These are phyloP conservation scores for Prionchulus punctatus DNA, from an alignment of 2,888 invertebrate genomes.

Conservation along the genomic window DNA sequence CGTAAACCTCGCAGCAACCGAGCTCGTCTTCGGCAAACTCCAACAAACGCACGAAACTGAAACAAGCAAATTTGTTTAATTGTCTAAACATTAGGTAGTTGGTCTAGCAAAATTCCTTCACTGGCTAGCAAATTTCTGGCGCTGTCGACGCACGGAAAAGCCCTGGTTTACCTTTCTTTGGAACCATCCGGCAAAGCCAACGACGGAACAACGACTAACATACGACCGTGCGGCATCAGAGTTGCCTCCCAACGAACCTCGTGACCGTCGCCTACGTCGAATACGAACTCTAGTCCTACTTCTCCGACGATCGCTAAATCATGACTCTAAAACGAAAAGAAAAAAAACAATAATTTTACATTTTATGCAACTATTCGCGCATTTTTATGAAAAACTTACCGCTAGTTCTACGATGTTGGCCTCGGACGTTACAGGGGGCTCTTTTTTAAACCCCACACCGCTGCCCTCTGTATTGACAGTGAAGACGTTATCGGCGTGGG, in stretches of 20 bases:
- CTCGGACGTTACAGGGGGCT: constrained; percentile 48
- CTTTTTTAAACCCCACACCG: constrained; percentile 53
- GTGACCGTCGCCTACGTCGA: constrained; percentile 55
- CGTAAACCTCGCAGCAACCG: constrained; percentile 58
- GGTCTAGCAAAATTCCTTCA: background rate
- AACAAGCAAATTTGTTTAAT: constrained; percentile 12
- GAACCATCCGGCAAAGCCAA: constrained; percentile 73
- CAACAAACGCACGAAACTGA: constrained; percentile 63
- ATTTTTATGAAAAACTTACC: background rate
- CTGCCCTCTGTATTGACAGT: constrained; percentile 48
- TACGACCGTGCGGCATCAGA: constrained; percentile 47
- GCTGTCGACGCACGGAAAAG: too few species aligned
- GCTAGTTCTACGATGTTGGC: constrained; percentile 16
- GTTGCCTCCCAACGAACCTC: constrained; percentile 70
- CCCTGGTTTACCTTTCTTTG: constrained; percentile 65
- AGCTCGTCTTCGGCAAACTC: constrained; percentile 90
- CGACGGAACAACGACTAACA: constrained; percentile 75
- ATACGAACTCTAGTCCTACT: constrained; percentile 1
- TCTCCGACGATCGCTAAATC: background rate
- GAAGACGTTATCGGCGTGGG: constrained; percentile 58
- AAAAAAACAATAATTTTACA: background rate
- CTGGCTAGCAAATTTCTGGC: too few species aligned
- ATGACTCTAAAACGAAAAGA: constrained; percentile 4
- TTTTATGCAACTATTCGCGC: background rate
- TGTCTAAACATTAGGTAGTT: background rate